phyloP scores from a whole-genome alignment of 35 echinoderm and acorn worm genomes.

The Acanthaster planci region DNA sequence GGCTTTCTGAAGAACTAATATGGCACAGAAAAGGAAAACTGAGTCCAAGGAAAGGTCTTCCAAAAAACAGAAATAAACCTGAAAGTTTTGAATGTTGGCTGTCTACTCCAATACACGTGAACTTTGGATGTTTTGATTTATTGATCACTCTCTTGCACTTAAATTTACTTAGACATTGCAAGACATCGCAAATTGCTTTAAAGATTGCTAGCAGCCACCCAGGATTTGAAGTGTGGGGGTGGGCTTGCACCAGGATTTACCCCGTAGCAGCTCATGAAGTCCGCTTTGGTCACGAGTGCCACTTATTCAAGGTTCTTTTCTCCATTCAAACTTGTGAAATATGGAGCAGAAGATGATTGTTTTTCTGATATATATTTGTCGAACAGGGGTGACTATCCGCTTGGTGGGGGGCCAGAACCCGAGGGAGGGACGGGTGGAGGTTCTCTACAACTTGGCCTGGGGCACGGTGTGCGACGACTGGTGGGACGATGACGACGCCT shows the following conservation, averaged over 20 bases:
- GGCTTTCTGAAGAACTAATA: neutral
- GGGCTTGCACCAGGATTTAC: no score
- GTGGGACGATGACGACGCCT: slow-evolving; percentile 39
- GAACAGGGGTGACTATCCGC: neutral
- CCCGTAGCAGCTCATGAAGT: no score
- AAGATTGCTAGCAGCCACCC: no score
- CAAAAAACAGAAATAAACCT: neutral
- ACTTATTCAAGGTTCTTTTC: neutral
- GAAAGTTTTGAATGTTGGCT: neutral
- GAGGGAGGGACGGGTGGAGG: slow-evolving; percentile 29
- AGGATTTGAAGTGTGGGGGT: no score
- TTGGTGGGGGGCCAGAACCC: slow-evolving; percentile 24
- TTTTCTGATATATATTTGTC: neutral
- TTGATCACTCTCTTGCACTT: neutral
- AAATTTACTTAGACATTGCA: neutral
- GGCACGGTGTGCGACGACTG: slow-evolving; percentile 43
- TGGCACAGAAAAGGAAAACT: neutral
- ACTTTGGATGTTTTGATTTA: neutral
- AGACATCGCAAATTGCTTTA: no score
- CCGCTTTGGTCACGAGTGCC: no score
- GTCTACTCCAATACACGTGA: neutral
- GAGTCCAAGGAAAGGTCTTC: neutral
- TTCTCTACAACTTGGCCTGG: slow-evolving; percentile 12
- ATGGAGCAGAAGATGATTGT: neutral
- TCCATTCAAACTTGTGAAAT: no score